Evolutionary conservation across 2,888 invertebrate species (phyloP).

Genomic region (Leptopilina syphax): DNA sequence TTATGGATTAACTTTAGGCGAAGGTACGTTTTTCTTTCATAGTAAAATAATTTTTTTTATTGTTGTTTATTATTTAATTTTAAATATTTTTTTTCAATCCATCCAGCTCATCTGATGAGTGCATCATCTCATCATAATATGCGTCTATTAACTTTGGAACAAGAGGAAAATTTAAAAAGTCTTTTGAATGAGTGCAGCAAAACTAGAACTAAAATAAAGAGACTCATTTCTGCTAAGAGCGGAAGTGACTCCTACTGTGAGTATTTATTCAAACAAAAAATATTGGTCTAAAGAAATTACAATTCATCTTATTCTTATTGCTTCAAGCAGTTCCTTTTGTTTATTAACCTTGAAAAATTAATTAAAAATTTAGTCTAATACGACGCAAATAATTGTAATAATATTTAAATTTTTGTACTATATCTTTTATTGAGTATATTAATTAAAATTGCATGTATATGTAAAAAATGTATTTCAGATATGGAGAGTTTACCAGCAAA

Average conservation of each 20-base stretch:
- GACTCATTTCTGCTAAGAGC: not conserved
- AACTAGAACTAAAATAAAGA: constrained; percentile 49
- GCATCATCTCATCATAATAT: constrained; percentile 55
- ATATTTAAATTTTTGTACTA: not conserved
- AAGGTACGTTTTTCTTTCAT: constrained; percentile 65
- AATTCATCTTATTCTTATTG: too few relatives aligned
- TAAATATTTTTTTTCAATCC: not conserved
- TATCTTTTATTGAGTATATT: too few relatives aligned
- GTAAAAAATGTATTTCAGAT: not conserved
- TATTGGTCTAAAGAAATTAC: not conserved
- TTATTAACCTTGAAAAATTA: too few relatives aligned
- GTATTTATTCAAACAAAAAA: not conserved
- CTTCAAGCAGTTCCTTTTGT: too few relatives aligned
- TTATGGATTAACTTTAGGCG: constrained; percentile 71
- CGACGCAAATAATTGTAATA: too few relatives aligned
- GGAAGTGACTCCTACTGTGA: not conserved
- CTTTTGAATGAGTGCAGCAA: constrained; percentile 48
- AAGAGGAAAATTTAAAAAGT: constrained; percentile 45
- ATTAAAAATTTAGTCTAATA: too few relatives aligned
- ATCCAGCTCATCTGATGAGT: constrained; percentile 59
- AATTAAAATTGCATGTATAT: too few relatives aligned
- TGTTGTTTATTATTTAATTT: too few relatives aligned
- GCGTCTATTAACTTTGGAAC: constrained; percentile 46
- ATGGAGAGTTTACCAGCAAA: constrained; percentile 46
- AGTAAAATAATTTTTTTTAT: not conserved